A percentile compares a stretch with the other conserved stretches of the same genome.
These are phyloP conservation scores for Phoxinus dragarum DNA, from an alignment of 2,797 vertebrate genomes.

Conservation along the genomic window DNA sequence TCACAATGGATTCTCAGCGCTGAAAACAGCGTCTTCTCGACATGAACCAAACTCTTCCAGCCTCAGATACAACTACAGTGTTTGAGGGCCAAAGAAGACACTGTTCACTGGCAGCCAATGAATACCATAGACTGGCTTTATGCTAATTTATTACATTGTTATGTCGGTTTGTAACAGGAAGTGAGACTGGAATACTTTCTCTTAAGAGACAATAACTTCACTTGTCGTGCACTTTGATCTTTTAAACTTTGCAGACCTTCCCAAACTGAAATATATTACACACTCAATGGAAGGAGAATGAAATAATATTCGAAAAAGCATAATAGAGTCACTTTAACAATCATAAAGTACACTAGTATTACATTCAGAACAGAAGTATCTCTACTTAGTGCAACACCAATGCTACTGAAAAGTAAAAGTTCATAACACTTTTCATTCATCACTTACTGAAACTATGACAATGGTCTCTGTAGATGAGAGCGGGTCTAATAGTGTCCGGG, in stretches of 20 bases:
- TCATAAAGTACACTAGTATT: background rate
- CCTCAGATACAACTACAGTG: no score
- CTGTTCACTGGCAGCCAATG: no score
- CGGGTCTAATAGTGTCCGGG: slow-evolving; percentile 66
- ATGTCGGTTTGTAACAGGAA: background rate
- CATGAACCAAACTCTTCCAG: no score
- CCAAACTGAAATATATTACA: background rate
- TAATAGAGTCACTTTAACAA: background rate
- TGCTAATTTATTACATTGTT: background rate
- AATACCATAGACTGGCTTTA: no score
- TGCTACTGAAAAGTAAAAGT: background rate
- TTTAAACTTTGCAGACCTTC: background rate
- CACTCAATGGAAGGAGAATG: background rate
- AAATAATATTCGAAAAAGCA: background rate
- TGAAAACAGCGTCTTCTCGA: no score
- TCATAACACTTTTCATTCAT: background rate
- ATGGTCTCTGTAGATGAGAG: background rate
- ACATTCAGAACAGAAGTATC: background rate
- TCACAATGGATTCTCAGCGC: no score
- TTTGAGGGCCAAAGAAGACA: no score
- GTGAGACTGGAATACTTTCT: background rate
- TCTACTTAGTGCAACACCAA: background rate
- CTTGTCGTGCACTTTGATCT: background rate
- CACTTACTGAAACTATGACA: background rate
- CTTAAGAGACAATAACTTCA: background rate